Evolutionary conservation across 2,888 invertebrate species (phyloP).

Genomic region (Papilio demoleus): DNA sequence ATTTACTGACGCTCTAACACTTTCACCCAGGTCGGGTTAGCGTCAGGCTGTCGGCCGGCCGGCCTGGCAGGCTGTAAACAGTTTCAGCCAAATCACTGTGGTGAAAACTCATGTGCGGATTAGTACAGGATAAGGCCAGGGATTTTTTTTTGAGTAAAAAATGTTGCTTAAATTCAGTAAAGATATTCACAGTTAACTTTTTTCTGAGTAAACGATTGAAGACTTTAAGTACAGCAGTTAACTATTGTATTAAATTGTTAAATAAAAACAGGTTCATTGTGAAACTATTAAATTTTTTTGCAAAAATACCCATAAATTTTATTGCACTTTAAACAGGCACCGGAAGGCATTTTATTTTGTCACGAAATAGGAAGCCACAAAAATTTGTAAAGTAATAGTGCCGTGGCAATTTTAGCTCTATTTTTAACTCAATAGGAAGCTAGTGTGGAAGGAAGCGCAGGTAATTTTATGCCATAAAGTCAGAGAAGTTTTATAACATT

Average conservation of each 20-base stretch:
- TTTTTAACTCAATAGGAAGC: conserved; percentile 36
- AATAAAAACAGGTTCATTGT: background rate
- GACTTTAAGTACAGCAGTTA: background rate
- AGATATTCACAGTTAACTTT: too few species aligned
- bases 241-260: background rate
- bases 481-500: conserved; percentile 26
- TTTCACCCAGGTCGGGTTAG: too few species aligned
- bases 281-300: conserved; percentile 20
- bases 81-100: too few species aligned
- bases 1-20: too few species aligned
- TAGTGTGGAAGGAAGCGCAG: conserved; percentile 40
- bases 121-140: too few species aligned
- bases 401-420: conserved; percentile 32
- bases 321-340: conserved; percentile 33
- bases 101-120: too few species aligned
- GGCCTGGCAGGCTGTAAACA: too few species aligned
- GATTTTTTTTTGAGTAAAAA: too few species aligned
- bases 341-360: conserved; percentile 40
- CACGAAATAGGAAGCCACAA: conserved; percentile 39
- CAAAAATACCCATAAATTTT: conserved; percentile 23
- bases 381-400: conserved; percentile 30
- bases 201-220: too few species aligned
- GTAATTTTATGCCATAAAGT: conserved; percentile 35
- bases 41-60: too few species aligned
- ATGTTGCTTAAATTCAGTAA: too few species aligned